Base-by-base conservation (phyloP, 2,113 vertebrate species). In the Scytalopus superciliaris region DNA sequence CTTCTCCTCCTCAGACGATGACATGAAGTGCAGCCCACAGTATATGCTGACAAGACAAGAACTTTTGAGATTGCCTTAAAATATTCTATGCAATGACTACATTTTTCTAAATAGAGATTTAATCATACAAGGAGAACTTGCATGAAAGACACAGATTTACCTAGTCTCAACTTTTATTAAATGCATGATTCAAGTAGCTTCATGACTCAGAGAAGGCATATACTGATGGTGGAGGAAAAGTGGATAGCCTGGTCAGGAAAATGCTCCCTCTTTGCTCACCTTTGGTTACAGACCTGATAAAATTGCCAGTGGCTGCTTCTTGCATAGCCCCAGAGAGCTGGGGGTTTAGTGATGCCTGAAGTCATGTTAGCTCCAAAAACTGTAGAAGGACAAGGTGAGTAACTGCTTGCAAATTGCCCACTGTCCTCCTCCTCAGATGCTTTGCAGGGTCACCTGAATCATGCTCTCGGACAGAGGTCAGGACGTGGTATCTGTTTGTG, bases 401-500 rank as follows among this genome's bases (percentile, higher is more conserved):
- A 63, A n/a, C 6, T 24, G 7, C 30, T 74, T 69, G 7, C 9
- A 49, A 53, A 23, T 15, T 67, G 13, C 2, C 18, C 1, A 1
- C 6, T 47, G 19, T 11, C 18, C 2, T 69, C 17, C 3, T 62
- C 42, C 56, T 72, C 19, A 3, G 4, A 47, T 3, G 7, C 10
- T 23, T 52, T 35, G 14, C 21, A 40, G 15, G 8, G 37, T 49
- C 22, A 14, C 6, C 16, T 44, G 23, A 2, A 2, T 5, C 10
- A 18, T 63, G 8, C 14, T 52, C 45, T 21, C 13, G 23, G 28
- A 70, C 19, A 23, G 49, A 70, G 42, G 19, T 49, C 31, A 24
- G 64, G 50, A 14, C 28, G 19, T 1, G n/a, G n/a, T n/a, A 9
- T 59, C 37, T 6, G 0, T 62, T 72, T 0, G 0, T 0, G 1